Conservation (phyloP, 2,797 vertebrate genomes). For the Rhinophrynus dorsalis region DNA sequence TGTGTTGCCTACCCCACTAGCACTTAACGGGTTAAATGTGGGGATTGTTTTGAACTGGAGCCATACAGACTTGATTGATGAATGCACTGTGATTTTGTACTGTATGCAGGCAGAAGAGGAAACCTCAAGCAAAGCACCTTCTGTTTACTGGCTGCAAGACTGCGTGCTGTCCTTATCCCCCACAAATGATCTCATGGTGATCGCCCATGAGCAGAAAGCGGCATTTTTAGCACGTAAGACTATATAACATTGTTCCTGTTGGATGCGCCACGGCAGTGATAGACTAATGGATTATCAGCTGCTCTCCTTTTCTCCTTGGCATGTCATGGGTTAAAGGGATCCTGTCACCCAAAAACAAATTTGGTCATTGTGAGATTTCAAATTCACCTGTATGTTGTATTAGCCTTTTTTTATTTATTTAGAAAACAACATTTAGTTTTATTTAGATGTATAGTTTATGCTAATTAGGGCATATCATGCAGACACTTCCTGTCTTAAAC, state of each 20-base stretch:
- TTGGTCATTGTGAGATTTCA: too few relatives aligned
- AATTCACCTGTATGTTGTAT: too few relatives aligned
- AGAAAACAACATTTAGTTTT: too few relatives aligned
- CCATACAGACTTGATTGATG: background rate
- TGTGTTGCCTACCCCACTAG: too few relatives aligned
- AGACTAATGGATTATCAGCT: background rate
- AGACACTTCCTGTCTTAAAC: too few relatives aligned
- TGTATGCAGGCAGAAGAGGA: conserved; percentile 76
- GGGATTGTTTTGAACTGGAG: background rate
- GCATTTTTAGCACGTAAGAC: conserved; percentile 89
- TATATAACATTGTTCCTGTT: background rate
- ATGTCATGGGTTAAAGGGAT: too few relatives aligned
- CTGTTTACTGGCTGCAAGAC: conserved; percentile 86
- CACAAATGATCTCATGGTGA: conserved; percentile 90
- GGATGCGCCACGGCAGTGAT: too few relatives aligned
- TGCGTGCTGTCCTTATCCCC: conserved; percentile 91
- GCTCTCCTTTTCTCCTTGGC: background rate
- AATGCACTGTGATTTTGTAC: background rate
- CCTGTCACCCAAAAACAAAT: too few relatives aligned
- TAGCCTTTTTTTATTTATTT: too few relatives aligned
- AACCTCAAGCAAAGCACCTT: conserved; percentile 61
- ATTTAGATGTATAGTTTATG: too few relatives aligned
- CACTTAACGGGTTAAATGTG: too few relatives aligned
- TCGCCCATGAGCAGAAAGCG: conserved; percentile 88
- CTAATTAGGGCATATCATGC: too few relatives aligned